Base-by-base conservation (phyloP, 2,888 invertebrate species). In the Rhingia campestris region DNA sequence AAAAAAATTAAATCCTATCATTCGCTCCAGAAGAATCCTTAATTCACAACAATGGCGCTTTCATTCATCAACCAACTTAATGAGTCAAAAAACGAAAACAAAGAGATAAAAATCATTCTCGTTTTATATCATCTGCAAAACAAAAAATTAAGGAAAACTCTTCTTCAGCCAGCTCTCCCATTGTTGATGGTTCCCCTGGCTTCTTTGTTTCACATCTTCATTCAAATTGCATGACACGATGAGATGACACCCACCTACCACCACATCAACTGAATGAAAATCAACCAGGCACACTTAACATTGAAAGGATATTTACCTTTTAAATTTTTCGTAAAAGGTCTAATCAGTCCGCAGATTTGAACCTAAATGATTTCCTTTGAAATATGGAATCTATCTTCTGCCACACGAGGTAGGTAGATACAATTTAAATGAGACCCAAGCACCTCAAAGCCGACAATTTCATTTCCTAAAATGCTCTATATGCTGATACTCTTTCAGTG, bases 381-480 rank as follows among this genome's bases (percentile, higher is more conserved):
- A 77, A 77, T 77, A 70, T 70, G 70, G 35, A 77, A 77, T 70
- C 69, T 70, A 70, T 77, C 70, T 77, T 56, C 58, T 54, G 41
- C 12, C 49, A 47, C 49, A 9, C 39, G 49, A 51, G 51, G 43
- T 33, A n/a, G n/a, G n/a, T n/a, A n/a, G 22, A 22, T 22, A 22
- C 2, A 2, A 22, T 22, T 22, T 2, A 22, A 69, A 69, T 64
- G 56, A 77, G 22, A 2, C 22, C 2, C 22, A 56, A 56, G 9
- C 41, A 10, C 37, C 51, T 49, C 49, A 45, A 63, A 77, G 12
- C 64, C 56, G 49, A 56, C 63, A 70, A 70, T 64, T 64, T 43
- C 49, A 64, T 70, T 70, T 70, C 53, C 59, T 43, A 49, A 66
- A 56, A 49, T 51, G 47, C 37, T 45, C 39, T 10, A 39, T 39